phyloP scores from a whole-genome alignment of 1,140 invertebrate species.

The Drosophila cardini region DNA sequence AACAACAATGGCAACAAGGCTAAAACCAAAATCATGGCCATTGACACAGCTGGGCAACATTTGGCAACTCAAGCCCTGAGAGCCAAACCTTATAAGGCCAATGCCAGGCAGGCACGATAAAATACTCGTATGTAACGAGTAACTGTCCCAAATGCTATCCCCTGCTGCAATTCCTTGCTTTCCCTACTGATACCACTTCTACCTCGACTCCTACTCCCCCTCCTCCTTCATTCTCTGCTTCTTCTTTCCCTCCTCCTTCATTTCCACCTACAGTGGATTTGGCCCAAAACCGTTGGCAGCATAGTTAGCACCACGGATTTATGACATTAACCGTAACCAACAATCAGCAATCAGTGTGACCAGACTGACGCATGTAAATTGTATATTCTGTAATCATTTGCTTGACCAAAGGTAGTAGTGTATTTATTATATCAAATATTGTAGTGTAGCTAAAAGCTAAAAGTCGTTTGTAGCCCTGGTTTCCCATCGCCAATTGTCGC shows the following conservation, averaged over 20 bases:
- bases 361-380: conserved; percentile 24
- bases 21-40: conserved; percentile 42
- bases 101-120: conserved; percentile 40
- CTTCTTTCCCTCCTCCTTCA: neutral
- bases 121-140: conserved; percentile 47
- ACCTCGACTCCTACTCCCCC: neutral
- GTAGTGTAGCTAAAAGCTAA: too few species aligned
- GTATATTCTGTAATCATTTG: neutral
- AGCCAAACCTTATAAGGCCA: conserved; percentile 51
- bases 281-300: conserved; percentile 25
- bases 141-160: neutral
- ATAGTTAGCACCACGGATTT: conserved; percentile 64
- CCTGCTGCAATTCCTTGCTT: too few species aligned
- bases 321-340: conserved; percentile 36
- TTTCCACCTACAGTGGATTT: neutral
- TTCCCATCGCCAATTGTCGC: neutral
- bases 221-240: neutral
- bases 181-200: too few species aligned
- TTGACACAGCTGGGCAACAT: conserved; percentile 69
- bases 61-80: conserved; percentile 53
- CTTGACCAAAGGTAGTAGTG: neutral
- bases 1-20: conserved; percentile 24
- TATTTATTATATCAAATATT: too few species aligned
- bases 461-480: neutral
- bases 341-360: conserved; percentile 30